phyloP scores from a whole-genome alignment of 2,113 vertebrate genomes.

The Lynx canadensis region DNA sequence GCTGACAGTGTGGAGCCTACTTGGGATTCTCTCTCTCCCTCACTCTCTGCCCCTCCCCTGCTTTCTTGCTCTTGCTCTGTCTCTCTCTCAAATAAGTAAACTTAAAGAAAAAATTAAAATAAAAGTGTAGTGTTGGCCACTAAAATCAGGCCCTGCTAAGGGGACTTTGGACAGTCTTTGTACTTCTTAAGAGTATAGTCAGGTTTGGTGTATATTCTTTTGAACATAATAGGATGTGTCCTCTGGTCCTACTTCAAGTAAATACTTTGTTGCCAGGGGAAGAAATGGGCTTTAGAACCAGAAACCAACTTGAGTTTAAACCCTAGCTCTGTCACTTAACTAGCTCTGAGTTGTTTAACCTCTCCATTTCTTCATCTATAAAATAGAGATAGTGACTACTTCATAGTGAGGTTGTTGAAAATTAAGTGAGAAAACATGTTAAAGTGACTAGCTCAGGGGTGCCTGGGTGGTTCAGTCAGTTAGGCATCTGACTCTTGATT shows the following conservation, averaged over 20 bases:
- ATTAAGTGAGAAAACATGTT: neutral
- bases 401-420: constrained; percentile 11
- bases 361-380: constrained; percentile 13
- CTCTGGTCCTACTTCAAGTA: neutral
- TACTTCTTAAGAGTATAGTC: constrained; percentile 3
- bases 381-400: neutral
- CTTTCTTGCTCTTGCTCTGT: too few species aligned
- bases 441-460: neutral
- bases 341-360: constrained; percentile 13
- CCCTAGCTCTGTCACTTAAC: neutral
- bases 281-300: constrained; percentile 22
- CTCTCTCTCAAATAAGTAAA: too few species aligned
- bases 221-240: neutral
- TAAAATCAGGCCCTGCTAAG: neutral
- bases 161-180: neutral
- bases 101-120: neutral
- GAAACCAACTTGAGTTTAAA: neutral
- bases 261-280: neutral
- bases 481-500: too few species aligned
- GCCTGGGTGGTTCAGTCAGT: neutral
- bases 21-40: too few species aligned
- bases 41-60: too few species aligned
- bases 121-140: neutral
- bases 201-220: neutral
- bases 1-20: too few species aligned